phyloP scores from a whole-genome alignment of 2,113 vertebrate species.

The Zootoca vivipara region DNA sequence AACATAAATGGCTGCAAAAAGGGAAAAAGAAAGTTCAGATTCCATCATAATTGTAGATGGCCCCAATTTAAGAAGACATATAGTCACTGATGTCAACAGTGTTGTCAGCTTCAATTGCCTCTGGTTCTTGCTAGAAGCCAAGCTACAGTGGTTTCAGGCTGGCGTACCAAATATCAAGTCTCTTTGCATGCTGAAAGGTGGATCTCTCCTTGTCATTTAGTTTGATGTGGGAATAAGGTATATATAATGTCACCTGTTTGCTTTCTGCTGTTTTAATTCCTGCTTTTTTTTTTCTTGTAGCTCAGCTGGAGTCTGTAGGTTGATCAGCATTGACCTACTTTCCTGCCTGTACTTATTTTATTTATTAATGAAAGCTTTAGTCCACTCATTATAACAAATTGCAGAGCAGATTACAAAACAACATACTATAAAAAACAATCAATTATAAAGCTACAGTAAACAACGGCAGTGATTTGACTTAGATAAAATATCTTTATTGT shows the following conservation, averaged over 20 bases:
- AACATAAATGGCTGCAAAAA: background rate
- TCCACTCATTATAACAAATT: too few species aligned
- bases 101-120: background rate
- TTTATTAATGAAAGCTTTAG: too few species aligned
- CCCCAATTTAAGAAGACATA: background rate
- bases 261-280: background rate
- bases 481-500: too few species aligned
- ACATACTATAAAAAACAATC: too few species aligned
- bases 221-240: background rate
- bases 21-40: background rate
- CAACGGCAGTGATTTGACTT: too few species aligned
- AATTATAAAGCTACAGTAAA: too few species aligned
- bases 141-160: background rate
- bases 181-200: background rate
- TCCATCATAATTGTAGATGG: background rate
- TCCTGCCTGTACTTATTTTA: too few species aligned
- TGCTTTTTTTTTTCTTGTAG: background rate
- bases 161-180: background rate
- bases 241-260: background rate
- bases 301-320: background rate
- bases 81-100: background rate
- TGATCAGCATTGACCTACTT: background rate
- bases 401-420: too few species aligned
- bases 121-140: background rate
- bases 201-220: background rate